Conservation (phyloP, 2,797 vertebrate species). For the Sphenodon punctatus region DNA sequence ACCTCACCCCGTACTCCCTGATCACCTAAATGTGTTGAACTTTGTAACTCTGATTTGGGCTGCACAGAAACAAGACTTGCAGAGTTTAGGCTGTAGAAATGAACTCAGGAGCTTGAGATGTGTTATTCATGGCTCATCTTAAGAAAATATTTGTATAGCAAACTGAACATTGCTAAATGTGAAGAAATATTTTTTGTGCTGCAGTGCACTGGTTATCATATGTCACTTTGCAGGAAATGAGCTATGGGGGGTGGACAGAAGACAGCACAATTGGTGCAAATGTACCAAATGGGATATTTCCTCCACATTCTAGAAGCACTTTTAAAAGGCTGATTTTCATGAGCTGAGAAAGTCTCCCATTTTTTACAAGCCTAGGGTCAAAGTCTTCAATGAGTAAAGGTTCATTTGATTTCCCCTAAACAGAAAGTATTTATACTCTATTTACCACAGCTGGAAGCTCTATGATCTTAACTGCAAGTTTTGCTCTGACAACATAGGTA, state of each 20-base stretch:
- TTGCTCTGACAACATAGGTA: not conserved
- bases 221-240: not conserved
- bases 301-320: not conserved
- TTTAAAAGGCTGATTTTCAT: not conserved
- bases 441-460: not conserved
- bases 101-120: not conserved
- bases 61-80: too few species aligned
- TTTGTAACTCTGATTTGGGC: too few species aligned
- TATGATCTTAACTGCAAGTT: too few species aligned
- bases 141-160: not conserved
- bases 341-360: not conserved
- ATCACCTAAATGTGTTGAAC: too few species aligned
- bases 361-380: not conserved
- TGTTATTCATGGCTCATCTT: not conserved
- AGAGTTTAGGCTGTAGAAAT: not conserved
- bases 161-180: not conserved
- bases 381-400: not conserved
- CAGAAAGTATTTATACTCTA: too few species aligned
- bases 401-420: not conserved
- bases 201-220: not conserved
- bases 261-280: not conserved
- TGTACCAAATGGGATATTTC: not conserved
- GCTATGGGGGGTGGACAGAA: not conserved
- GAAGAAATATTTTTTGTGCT: not conserved
- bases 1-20: too few species aligned